A percentile compares a stretch with the other conserved stretches of the same genome.
phyloP scores from a whole-genome alignment of 2,113 vertebrate genomes.

The Mormyrus lacerda region DNA sequence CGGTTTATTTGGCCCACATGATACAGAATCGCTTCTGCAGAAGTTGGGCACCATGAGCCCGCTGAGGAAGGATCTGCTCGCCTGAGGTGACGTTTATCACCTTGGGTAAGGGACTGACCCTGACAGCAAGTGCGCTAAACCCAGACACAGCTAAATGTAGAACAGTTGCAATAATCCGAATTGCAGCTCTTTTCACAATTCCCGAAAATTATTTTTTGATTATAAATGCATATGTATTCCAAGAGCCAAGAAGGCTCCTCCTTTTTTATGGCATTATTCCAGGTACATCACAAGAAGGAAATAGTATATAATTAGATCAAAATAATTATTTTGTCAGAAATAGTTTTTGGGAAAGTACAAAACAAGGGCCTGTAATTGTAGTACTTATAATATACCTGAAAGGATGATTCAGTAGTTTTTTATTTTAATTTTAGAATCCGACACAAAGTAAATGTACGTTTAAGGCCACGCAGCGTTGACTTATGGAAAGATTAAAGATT shows the following conservation, averaged over 20 bases:
- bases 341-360: conserved; percentile 1
- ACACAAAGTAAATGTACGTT: not conserved
- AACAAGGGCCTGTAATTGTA: not conserved
- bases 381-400: not conserved
- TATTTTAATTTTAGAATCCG: not conserved
- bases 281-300: not conserved
- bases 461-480: not conserved
- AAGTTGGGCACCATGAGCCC: not conserved
- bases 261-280: not conserved
- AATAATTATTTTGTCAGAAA: not conserved
- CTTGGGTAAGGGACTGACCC: not conserved
- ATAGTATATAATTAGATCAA: conserved; percentile 3
- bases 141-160: not conserved
- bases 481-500: not conserved
- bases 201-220: not conserved
- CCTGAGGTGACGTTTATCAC: not conserved
- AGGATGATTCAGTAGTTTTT: not conserved
- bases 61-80: not conserved
- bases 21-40: not conserved
- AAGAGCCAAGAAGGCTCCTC: not conserved
- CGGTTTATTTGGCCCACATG: too few species aligned
- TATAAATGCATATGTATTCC: not conserved
- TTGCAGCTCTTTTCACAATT: not conserved
- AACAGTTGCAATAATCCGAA: not conserved
- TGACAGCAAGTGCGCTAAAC: not conserved